Conservation (phyloP, 2,888 invertebrate species). For the Tetragonula carbonaria region DNA sequence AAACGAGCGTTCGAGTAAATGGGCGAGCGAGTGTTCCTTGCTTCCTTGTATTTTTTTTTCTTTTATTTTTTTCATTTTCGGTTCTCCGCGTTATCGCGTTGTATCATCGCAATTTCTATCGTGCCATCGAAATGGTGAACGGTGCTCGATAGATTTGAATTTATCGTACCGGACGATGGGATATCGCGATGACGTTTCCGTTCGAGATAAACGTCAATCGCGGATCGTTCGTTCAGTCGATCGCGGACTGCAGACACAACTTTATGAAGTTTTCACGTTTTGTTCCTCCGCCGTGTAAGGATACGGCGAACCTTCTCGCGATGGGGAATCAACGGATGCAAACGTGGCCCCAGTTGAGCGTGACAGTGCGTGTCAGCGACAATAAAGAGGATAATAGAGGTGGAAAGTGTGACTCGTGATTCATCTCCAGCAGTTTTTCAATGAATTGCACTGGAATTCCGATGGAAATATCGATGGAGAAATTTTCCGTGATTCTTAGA, state of each 20-base stretch:
- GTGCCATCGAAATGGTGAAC: neutral
- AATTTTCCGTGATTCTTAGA: no score
- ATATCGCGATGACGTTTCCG: conserved; percentile 11
- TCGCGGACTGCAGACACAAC: neutral
- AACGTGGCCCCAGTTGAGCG: conserved; percentile 29
- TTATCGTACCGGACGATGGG: conserved; percentile 7
- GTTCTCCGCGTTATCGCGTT: neutral
- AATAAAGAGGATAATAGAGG: neutral
- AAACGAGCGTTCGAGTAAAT: conserved; percentile 2
- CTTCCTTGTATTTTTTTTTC: no score
- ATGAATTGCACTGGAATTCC: neutral
- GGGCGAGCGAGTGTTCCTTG: neutral
- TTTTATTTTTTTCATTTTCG: neutral
- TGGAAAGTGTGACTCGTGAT: neutral
- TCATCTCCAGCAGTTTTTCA: neutral
- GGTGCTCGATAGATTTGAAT: conserved; percentile 4
- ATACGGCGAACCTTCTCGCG: conserved; percentile 24
- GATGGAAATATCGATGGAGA: neutral
- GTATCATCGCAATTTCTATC: neutral
- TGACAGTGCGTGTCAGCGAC: conserved; percentile 11
- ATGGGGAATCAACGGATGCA: conserved; percentile 12
- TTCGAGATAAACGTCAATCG: conserved; percentile 6
- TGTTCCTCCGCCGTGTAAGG: neutral
- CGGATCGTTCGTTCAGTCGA: neutral
- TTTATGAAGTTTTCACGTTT: neutral